Conservation (phyloP, 2,797 vertebrate species). For the Halcyon smyrnensis region DNA sequence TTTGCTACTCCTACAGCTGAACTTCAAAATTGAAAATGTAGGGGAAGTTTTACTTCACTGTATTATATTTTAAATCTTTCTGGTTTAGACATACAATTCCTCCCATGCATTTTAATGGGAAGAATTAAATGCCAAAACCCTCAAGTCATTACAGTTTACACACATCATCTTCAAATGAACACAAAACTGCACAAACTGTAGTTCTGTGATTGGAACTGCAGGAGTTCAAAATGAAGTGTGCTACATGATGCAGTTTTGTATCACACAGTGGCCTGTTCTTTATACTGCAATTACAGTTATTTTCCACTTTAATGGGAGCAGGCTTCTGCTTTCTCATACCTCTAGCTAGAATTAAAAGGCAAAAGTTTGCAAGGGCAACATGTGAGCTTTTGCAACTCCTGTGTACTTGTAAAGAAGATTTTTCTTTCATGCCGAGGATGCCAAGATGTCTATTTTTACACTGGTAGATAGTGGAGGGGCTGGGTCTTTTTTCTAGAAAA, state of each 20-base stretch:
- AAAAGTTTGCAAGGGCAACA: neutral
- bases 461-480: neutral
- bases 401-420: neutral
- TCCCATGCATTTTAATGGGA: neutral
- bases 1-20: neutral
- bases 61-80: neutral
- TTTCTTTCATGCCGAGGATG: neutral
- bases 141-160: neutral
- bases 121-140: neutral
- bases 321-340: neutral
- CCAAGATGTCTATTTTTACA: neutral
- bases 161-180: neutral
- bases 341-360: neutral
- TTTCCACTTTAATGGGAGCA: neutral
- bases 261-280: neutral
- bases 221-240: neutral
- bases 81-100: constrained; percentile 13
- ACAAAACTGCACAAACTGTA: neutral
- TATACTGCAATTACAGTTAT: neutral
- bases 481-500: neutral
- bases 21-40: neutral
- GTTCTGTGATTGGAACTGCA: neutral
- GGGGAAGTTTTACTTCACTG: neutral
- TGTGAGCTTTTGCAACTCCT: neutral
- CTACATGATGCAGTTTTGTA: neutral